phyloP scores from a whole-genome alignment of 2,113 vertebrate species.

The Miniopterus natalensis region DNA sequence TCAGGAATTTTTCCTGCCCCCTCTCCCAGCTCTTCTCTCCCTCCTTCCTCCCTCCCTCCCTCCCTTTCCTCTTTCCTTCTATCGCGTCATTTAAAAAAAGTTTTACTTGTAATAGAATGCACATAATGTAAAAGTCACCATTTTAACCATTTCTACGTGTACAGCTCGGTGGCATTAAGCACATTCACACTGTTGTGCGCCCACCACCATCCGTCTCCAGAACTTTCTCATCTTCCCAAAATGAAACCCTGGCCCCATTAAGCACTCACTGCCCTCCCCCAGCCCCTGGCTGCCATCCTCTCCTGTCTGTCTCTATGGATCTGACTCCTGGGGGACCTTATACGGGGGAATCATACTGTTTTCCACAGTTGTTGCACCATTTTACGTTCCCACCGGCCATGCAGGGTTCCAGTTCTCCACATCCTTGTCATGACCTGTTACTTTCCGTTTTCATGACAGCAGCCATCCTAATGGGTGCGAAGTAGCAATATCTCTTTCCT shows the following conservation, averaged over 20 bases:
- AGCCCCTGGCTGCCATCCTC: not conserved
- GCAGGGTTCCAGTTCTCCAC: not conserved
- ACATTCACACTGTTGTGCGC: not conserved
- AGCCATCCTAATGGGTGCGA: not conserved
- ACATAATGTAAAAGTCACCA: not conserved
- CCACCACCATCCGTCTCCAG: not conserved
- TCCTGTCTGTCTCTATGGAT: not conserved
- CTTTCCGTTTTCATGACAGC: not conserved
- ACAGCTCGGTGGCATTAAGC: not conserved
- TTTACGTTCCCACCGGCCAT: not conserved
- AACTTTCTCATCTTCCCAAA: not conserved
- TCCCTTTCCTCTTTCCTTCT: not conserved
- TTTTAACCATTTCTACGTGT: not conserved
- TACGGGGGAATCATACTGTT: not conserved
- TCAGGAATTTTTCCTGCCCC: not conserved
- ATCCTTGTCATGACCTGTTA: not conserved
- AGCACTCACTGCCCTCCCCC: not conserved
- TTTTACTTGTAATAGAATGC: not conserved
- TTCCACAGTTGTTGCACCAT: not conserved
- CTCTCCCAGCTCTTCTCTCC: not conserved
- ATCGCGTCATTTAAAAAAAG: not conserved
- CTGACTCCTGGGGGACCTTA: not conserved
- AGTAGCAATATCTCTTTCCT: not conserved
- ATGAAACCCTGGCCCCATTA: not conserved
- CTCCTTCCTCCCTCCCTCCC: not conserved